These are phyloP conservation scores for Thymelicus sylvestris DNA, from an alignment of 2,888 invertebrate species.

Conservation along the genomic window DNA sequence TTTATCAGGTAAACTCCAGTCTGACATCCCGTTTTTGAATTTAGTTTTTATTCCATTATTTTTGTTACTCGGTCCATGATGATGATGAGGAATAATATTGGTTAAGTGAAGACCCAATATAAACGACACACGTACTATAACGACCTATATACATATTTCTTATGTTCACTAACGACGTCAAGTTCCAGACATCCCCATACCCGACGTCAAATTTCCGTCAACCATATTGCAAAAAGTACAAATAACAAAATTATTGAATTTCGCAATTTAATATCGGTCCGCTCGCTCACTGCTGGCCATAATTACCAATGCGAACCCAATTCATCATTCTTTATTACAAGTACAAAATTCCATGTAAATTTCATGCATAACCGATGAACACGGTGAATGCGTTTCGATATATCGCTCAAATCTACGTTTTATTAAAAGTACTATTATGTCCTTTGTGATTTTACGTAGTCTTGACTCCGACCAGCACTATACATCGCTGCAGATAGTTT, in stretches of 20 bases:
- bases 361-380: constrained; percentile 71
- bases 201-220: constrained; percentile 44
- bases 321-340: constrained; percentile 84
- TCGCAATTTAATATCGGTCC: constrained; percentile 75
- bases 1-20: too few relatives aligned
- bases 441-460: too few relatives aligned
- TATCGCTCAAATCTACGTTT: constrained; percentile 69
- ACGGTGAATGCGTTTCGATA: constrained; percentile 72
- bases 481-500: too few relatives aligned
- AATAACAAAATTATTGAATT: constrained; percentile 80
- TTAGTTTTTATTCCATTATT: too few relatives aligned
- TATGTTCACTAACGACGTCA: constrained; percentile 9
- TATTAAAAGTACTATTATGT: constrained; percentile 26
- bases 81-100: too few relatives aligned
- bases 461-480: too few relatives aligned
- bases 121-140: neutral
- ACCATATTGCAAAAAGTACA: constrained; percentile 48
- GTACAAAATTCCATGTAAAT: constrained; percentile 83
- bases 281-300: constrained; percentile 73
- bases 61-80: too few relatives aligned
- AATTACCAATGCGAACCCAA: constrained; percentile 82
- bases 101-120: too few relatives aligned
- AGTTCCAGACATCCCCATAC: constrained; percentile 6
- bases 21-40: too few relatives aligned
- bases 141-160: constrained; percentile 2